phyloP scores from a whole-genome alignment of 2,888 invertebrate species.

The Chaitophorus viminalis region DNA sequence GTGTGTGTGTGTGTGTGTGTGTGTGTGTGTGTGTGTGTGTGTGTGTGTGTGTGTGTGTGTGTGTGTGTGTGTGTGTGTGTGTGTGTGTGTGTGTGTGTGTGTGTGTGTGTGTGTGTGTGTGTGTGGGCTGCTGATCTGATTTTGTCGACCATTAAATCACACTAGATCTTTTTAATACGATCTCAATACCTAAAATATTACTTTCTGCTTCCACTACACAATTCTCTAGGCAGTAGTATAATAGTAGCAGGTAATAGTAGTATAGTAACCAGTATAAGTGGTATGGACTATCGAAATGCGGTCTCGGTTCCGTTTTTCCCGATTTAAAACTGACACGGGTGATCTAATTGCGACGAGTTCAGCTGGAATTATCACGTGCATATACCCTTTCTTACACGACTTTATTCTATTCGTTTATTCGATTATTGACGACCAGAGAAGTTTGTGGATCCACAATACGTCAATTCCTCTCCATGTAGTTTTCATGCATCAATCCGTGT shows the following conservation, averaged over 20 bases:
- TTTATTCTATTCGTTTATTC: not conserved
- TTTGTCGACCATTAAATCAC: constrained; percentile 47
- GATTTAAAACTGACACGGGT: not conserved
- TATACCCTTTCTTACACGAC: not conserved
- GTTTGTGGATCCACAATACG: not conserved
- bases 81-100: not conserved
- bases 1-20: no score
- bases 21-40: no score
- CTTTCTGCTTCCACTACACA: not conserved
- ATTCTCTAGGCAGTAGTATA: no score
- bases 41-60: no score
- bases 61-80: no score
- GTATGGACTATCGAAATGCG: not conserved
- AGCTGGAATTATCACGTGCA: not conserved
- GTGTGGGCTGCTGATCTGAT: not conserved
- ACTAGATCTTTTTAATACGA: constrained; percentile 9
- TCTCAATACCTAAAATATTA: not conserved
- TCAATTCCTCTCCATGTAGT: no score
- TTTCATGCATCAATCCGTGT: no score
- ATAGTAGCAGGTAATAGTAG: no score
- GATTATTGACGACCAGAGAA: not conserved
- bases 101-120: not conserved
- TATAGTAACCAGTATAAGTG: no score
- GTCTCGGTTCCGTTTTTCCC: not conserved
- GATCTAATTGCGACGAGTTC: not conserved